Conservation (phyloP, 2,113 vertebrate genomes). For the Melospiza georgiana region DNA sequence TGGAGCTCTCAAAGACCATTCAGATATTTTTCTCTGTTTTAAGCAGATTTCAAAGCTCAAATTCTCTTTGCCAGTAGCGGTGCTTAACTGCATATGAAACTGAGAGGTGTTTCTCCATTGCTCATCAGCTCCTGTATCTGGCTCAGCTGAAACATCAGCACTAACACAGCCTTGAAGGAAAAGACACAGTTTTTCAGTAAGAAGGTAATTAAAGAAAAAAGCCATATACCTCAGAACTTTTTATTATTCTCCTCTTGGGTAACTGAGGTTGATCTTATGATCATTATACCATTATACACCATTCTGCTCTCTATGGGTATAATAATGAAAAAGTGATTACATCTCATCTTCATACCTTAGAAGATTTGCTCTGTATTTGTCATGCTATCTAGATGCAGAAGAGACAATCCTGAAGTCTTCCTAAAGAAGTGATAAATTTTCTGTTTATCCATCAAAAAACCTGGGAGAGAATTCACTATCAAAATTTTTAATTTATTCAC, state of each 20-base stretch:
- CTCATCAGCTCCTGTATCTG: neutral
- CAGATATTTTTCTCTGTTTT: conserved; percentile 25
- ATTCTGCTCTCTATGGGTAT: neutral
- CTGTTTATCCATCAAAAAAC: neutral
- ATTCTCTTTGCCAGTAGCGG: conserved; percentile 32
- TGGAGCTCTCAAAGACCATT: conserved; percentile 57
- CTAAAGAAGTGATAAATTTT: neutral
- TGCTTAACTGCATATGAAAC: conserved; percentile 4
- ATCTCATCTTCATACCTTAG: neutral
- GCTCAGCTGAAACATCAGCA: conserved; percentile 19
- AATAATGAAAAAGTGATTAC: neutral
- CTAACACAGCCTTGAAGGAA: neutral
- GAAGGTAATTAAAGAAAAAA: neutral
- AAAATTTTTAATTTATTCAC: neutral
- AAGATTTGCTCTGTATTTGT: neutral
- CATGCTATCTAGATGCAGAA: neutral
- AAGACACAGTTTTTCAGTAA: neutral
- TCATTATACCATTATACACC: neutral
- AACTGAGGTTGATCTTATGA: neutral
- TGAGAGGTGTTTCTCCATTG: neutral
- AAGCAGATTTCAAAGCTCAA: conserved; percentile 48
- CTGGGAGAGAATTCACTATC: neutral
- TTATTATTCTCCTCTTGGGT: neutral
- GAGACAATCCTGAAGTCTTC: neutral
- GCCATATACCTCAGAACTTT: neutral